These are phyloP conservation scores for Drosophila triauraria DNA, from an alignment of 1,140 invertebrate species.

Conservation along the genomic window DNA sequence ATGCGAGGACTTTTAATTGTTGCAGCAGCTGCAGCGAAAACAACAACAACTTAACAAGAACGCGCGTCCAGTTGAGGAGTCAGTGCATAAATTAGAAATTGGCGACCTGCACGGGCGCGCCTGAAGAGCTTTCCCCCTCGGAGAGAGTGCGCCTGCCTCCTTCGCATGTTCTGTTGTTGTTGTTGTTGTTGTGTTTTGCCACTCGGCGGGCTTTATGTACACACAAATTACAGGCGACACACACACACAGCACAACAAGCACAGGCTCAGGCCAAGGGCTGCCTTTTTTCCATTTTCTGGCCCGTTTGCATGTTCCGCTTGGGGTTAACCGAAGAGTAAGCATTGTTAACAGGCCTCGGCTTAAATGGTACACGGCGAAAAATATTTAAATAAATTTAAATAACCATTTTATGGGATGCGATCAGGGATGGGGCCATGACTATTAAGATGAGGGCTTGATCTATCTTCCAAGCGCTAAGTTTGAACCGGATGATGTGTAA, in stretches of 20 bases:
- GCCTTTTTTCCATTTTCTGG: slow-evolving; percentile 21
- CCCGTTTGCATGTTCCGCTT: slow-evolving; percentile 38
- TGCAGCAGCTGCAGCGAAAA: slow-evolving; percentile 37
- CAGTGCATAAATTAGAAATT: slow-evolving; percentile 79
- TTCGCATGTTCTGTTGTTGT: slow-evolving; percentile 37
- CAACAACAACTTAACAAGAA: slow-evolving; percentile 58
- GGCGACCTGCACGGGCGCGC: slow-evolving; percentile 49
- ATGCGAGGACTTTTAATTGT: slow-evolving; percentile 78
- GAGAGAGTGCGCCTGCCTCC: not conserved
- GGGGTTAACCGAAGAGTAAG: slow-evolving; percentile 63
- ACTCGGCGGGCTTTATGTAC: slow-evolving; percentile 61
- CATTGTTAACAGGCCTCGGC: slow-evolving; percentile 65
- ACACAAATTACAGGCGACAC: slow-evolving; percentile 66
- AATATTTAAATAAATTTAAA: not conserved
- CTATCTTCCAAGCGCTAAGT: too few species aligned
- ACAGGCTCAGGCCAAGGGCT: not conserved
- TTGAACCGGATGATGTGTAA: too few species aligned
- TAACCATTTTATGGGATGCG: not conserved
- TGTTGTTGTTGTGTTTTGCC: slow-evolving; percentile 46
- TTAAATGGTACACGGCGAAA: slow-evolving; percentile 46
- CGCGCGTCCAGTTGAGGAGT: slow-evolving; percentile 67
- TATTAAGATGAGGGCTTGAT: not conserved
- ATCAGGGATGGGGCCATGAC: not conserved
- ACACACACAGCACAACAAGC: slow-evolving; percentile 7
- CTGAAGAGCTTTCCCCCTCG: slow-evolving; percentile 15